Percentiles rank a stretch among this genome's conserved stretches.
phyloP scores from a whole-genome alignment of 2,113 vertebrate species.

The Shinisaurus crocodilurus region DNA sequence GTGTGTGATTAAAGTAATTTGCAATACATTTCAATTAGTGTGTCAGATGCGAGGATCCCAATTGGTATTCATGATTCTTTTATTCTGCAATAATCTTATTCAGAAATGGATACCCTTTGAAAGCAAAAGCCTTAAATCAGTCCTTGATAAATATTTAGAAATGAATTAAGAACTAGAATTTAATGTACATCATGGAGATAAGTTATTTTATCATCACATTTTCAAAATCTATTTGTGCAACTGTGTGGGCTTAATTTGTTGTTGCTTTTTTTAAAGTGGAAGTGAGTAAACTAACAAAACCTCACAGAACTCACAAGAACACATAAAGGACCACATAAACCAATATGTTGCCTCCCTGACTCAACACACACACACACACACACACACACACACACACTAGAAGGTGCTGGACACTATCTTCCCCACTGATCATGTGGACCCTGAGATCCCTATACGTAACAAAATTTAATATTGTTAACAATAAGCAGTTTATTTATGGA shows the following conservation, averaged over 20 bases:
- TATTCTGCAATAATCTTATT: neutral
- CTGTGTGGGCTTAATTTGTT: neutral
- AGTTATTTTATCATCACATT: neutral
- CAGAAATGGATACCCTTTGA: neutral
- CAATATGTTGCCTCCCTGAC: neutral
- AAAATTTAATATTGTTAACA: fast-evolving
- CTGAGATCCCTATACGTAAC: neutral
- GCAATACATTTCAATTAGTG: neutral
- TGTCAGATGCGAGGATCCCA: neutral
- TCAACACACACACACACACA: neutral
- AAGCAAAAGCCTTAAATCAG: neutral
- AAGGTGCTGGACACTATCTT: too few species aligned
- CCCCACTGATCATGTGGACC: neutral
- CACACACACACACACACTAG: neutral
- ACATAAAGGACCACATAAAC: neutral
- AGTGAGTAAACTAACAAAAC: neutral
- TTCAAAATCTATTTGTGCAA: neutral
- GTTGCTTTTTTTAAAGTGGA: neutral
- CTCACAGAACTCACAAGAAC: neutral
- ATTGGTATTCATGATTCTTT: neutral
- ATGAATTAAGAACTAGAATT: neutral
- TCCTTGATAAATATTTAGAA: neutral
- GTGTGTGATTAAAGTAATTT: neutral
- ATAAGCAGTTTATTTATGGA: fast-evolving
- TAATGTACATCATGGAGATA: neutral